Base-by-base conservation (phyloP, 1,140 invertebrate genomes). In the Neuroterus valhalla region DNA sequence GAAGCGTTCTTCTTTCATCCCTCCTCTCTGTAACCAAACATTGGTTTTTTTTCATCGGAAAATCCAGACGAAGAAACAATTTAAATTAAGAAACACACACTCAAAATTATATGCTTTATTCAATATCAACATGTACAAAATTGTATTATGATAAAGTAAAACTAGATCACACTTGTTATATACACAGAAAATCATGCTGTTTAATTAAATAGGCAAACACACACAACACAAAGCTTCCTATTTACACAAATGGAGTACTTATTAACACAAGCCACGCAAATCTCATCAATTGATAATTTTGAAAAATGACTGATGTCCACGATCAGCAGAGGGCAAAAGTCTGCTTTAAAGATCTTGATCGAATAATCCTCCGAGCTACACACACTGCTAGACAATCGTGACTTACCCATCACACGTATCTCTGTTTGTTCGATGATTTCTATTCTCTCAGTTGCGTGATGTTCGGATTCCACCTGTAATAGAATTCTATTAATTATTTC, bases 371-470 rank as follows among this genome's bases (percentile, higher is more conserved):
- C 21, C 23, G 46, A 48, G 46, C 17, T 48, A 15, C 76, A 45
- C 75, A 82, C 76, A 76, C 66, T 55, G 3, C 17, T 70, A 76
- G 78, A 68, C 70, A 78, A 75, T 82, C 48, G 70, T 6, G 48
- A 83, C 88, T 89, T 85, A 89, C 88, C 88, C 85, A 88, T 86
- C 67, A 88, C 70, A 74, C 88, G 85, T 67, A 89, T 82, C 76
- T 89, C 86, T 62, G 81, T 86, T 82, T 88, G 82, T 42, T 77
- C 80, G 50, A 85, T 74, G n/a, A 85, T 71, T 72, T 87, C 83
- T 67, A 87, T 77, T 69, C 77, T 85, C 82, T 89, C 84, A 17
- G 72, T 86, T 66, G 82, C 81, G 38, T 76, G 81, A 76, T 87
- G 80, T 69, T 89, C 84, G 50, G 79, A 81, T 72, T 89, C 86